These are phyloP conservation scores for Gymnothorax reevesii DNA, from an alignment of 2,797 vertebrate genomes.

Conservation along the genomic window DNA sequence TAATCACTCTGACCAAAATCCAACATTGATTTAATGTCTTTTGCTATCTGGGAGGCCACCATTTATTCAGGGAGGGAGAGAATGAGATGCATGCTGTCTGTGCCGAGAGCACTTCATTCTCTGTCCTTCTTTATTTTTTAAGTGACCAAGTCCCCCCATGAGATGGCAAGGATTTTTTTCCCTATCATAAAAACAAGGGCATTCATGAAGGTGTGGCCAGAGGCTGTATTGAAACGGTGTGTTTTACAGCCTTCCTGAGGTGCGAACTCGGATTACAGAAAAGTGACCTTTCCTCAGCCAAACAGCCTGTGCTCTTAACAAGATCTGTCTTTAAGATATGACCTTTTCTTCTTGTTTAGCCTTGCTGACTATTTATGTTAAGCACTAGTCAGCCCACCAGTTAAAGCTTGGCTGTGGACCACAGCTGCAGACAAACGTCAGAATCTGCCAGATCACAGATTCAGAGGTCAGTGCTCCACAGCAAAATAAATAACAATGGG, in stretches of 20 bases:
- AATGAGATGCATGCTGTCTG: background rate
- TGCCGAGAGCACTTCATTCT: constrained; percentile 11
- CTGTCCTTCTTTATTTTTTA: background rate
- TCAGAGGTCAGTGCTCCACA: constrained; percentile 33
- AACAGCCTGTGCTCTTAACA: constrained; percentile 32
- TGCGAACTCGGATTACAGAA: constrained; percentile 4
- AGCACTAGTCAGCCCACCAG: constrained; percentile 28
- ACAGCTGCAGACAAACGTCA: constrained; percentile 53
- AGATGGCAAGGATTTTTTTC: background rate
- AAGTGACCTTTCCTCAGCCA: constrained; percentile 46
- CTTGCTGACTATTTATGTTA: constrained; percentile 48
- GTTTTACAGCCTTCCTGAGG: background rate
- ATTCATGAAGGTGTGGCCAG: background rate
- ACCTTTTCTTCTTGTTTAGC: constrained; percentile 54
- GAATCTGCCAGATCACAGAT: constrained; percentile 21
- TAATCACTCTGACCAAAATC: too few species aligned
- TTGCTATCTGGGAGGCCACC: background rate
- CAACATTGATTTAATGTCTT: too few species aligned
- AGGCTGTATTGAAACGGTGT: background rate
- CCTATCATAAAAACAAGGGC: background rate
- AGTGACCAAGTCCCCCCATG: background rate
- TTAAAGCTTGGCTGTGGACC: constrained; percentile 27
- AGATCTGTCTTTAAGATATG: constrained; percentile 43
- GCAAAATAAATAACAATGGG: background rate
- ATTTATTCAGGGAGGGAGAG: background rate